Evolutionary conservation across 2,888 invertebrate genomes (phyloP).

Genomic region (Chrysolina haemoptera): DNA sequence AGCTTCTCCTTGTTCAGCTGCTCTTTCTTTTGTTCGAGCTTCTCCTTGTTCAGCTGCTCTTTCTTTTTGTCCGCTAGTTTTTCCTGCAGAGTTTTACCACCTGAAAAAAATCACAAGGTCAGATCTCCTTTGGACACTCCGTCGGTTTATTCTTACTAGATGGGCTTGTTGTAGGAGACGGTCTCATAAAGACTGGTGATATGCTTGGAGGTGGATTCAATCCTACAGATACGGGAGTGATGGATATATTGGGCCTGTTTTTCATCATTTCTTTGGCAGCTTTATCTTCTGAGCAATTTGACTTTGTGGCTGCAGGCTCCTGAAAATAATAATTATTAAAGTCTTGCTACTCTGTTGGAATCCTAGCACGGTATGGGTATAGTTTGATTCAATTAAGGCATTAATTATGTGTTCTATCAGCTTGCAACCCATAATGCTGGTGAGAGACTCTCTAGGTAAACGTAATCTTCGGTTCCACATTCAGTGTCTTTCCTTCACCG

Average conservation of each 20-base stretch:
- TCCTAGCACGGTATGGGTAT: too few species aligned
- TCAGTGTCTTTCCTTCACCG: too few species aligned
- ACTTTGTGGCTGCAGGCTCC: conserved; percentile 38
- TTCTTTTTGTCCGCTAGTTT: conserved; percentile 79
- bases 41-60: conserved; percentile 60
- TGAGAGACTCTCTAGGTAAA: too few species aligned
- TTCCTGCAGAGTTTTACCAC: conserved; percentile 79
- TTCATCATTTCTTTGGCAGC: conserved; percentile 59
- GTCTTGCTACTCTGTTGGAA: too few species aligned
- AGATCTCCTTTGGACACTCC: neutral
- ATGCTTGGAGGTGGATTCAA: conserved; percentile 44
- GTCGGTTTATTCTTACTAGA: conserved; percentile 39
- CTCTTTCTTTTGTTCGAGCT: conserved; percentile 72
- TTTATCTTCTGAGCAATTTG: conserved; percentile 46
- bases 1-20: conserved; percentile 54
- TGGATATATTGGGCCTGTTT: conserved; percentile 72
- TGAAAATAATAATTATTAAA: conserved; percentile 23
- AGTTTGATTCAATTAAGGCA: too few species aligned
- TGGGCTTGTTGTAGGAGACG: conserved; percentile 50
- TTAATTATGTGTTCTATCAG: too few species aligned
- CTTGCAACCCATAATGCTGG: too few species aligned
- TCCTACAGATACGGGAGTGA: conserved; percentile 64
- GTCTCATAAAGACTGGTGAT: conserved; percentile 49
- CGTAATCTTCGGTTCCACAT: too few species aligned
- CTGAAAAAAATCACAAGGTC: conserved; percentile 7